Evolutionary conservation across 2,797 vertebrate genomes (phyloP).

Genomic region (Pempheris klunzingeri): DNA sequence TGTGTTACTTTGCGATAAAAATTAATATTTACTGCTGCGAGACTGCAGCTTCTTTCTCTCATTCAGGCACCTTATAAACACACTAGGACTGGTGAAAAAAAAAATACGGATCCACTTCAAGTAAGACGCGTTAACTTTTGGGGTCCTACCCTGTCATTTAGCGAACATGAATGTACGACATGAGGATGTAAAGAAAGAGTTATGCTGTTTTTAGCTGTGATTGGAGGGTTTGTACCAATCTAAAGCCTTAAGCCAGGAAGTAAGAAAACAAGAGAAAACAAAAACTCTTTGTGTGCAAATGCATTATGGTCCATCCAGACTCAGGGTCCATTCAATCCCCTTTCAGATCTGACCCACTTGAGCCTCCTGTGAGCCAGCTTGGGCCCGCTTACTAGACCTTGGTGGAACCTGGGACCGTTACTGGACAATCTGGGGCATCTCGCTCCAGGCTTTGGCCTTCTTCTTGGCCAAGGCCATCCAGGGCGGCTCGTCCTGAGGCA

Average conservation of each 20-base stretch:
- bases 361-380: not conserved
- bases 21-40: conserved; percentile 13
- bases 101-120: conserved; percentile 29
- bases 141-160: conserved; percentile 34
- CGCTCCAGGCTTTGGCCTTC: conserved; percentile 96
- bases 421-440: conserved; percentile 91
- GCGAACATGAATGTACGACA: conserved; percentile 39
- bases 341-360: not conserved
- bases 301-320: conserved; percentile 48
- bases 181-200: not conserved
- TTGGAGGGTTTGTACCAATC: conserved; percentile 49
- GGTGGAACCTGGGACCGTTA: conserved; percentile 60
- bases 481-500: conserved; percentile 87
- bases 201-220: conserved; percentile 37
- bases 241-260: conserved; percentile 37
- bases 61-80: conserved; percentile 45
- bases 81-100: conserved; percentile 23
- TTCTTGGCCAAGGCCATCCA: conserved; percentile 96
- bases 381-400: not conserved
- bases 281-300: conserved; percentile 72
- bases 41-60: conserved; percentile 11
- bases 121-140: conserved; percentile 9
- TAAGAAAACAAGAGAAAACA: conserved; percentile 55
- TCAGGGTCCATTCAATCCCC: not conserved
- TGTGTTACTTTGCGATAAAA: conserved; percentile 25